Evolutionary conservation across 2,888 invertebrate species (phyloP).

Genomic region (Silvanus unidentatus): DNA sequence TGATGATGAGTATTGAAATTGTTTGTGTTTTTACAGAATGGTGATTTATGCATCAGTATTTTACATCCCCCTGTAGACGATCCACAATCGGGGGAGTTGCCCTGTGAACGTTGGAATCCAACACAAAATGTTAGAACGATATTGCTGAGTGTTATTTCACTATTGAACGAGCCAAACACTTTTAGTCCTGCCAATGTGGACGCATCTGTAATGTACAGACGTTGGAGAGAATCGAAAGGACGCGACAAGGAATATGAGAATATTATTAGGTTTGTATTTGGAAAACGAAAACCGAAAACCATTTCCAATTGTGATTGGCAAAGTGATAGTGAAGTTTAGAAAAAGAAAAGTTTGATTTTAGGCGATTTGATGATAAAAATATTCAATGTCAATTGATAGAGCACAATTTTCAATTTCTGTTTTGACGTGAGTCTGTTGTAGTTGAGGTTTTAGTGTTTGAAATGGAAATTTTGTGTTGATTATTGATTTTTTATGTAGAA

Average conservation of each 20-base stretch:
- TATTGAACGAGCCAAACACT: conserved; percentile 98
- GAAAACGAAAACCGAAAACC: too few species aligned
- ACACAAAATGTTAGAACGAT: conserved; percentile 99
- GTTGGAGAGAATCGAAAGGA: conserved; percentile 97
- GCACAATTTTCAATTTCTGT: too few species aligned
- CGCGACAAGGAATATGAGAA: conserved; percentile 98
- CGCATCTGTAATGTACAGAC: conserved; percentile 98
- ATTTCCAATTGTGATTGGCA: too few species aligned
- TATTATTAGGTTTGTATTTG: conserved; percentile 78
- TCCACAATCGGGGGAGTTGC: conserved; percentile 97
- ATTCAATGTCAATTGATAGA: too few species aligned
- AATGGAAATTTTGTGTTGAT: too few species aligned
- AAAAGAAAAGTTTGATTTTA: too few species aligned
- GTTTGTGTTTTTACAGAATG: conserved; percentile 64
- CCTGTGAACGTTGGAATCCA: conserved; percentile 99
- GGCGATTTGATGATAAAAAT: too few species aligned
- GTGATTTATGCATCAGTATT: conserved; percentile 98
- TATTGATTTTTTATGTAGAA: too few species aligned
- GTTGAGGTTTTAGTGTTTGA: too few species aligned
- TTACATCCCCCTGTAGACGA: conserved; percentile 98
- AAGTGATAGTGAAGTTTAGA: too few species aligned
- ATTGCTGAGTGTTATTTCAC: conserved; percentile 93
- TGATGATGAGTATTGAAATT: too few species aligned
- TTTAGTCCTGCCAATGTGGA: conserved; percentile 99
- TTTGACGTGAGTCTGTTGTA: too few species aligned